These are phyloP conservation scores for Lithobius niger DNA, from an alignment of 1,140 invertebrate species.

Conservation along the genomic window DNA sequence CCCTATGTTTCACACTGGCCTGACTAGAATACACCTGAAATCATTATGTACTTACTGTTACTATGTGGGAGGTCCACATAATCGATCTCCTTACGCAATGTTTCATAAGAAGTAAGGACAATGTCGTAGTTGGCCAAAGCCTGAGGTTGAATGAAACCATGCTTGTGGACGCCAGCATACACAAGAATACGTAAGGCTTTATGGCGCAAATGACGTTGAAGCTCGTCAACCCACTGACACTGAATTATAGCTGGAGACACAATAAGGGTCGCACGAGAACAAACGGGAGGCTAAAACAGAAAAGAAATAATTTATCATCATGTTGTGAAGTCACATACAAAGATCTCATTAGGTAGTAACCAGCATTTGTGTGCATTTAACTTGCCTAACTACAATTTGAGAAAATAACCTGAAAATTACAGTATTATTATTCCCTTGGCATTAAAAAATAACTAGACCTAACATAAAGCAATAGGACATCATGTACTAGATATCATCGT, in stretches of 20 bases:
- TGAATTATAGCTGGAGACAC: slow-evolving; percentile 53
- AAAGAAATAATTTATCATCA: slow-evolving; percentile 7
- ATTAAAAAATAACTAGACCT: not conserved
- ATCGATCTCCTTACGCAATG: slow-evolving; percentile 46
- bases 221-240: slow-evolving; percentile 61
- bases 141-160: slow-evolving; percentile 49
- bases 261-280: slow-evolving; percentile 51
- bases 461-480: not conserved
- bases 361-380: not conserved
- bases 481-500: not conserved
- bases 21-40: too few species aligned
- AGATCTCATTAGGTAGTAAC: not conserved
- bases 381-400: not conserved
- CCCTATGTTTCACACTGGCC: too few species aligned
- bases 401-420: not conserved
- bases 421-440: not conserved
- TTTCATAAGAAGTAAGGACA: slow-evolving; percentile 56
- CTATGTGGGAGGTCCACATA: slow-evolving; percentile 40
- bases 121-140: slow-evolving; percentile 52
- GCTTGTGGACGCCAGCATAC: slow-evolving; percentile 38
- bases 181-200: slow-evolving; percentile 41
- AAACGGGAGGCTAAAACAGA: slow-evolving; percentile 32
- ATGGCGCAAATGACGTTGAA: slow-evolving; percentile 45
- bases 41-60: slow-evolving; percentile 15
- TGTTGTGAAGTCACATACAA: not conserved